Conservation (phyloP, 2,888 invertebrate genomes). For the Syrphus vitripennis region DNA sequence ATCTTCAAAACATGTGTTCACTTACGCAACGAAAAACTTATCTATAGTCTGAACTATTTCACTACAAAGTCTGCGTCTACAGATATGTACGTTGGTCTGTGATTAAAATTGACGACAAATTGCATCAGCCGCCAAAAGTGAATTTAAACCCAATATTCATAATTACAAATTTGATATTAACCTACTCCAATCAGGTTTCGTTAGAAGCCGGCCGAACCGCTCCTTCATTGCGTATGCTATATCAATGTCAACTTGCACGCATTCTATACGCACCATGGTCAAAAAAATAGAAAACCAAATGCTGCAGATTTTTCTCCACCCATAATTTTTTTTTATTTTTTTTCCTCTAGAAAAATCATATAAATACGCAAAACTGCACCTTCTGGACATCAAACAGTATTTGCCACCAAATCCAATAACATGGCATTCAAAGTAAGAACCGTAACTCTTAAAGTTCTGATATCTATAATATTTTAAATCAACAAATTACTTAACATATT, state of each 20-base stretch:
- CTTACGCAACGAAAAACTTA: background rate
- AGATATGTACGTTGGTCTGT: background rate
- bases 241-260: slow-evolving; percentile 54
- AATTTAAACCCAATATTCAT: background rate
- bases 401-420: slow-evolving; percentile 43
- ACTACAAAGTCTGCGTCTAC: background rate
- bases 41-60: too few species aligned
- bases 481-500: background rate
- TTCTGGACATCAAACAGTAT: slow-evolving; percentile 39
- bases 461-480: background rate
- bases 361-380: slow-evolving; percentile 53
- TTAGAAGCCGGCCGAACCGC: slow-evolving; percentile 9
- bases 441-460: background rate
- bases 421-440: slow-evolving; percentile 59
- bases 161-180: slow-evolving; percentile 30
- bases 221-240: slow-evolving; percentile 10
- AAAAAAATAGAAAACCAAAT: background rate
- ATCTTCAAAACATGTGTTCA: background rate
- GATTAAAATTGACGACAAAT: slow-evolving; percentile 34
- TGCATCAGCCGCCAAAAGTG: slow-evolving; percentile 38
- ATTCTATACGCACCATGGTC: slow-evolving; percentile 37
- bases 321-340: slow-evolving; percentile 5
- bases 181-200: slow-evolving; percentile 45
- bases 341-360: slow-evolving; percentile 31
- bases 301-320: slow-evolving; percentile 36